Evolutionary conservation across 2,888 invertebrate genomes (phyloP), one percentile per base, ranked within the genome.

Genomic region (Melipona beecheii): DNA sequence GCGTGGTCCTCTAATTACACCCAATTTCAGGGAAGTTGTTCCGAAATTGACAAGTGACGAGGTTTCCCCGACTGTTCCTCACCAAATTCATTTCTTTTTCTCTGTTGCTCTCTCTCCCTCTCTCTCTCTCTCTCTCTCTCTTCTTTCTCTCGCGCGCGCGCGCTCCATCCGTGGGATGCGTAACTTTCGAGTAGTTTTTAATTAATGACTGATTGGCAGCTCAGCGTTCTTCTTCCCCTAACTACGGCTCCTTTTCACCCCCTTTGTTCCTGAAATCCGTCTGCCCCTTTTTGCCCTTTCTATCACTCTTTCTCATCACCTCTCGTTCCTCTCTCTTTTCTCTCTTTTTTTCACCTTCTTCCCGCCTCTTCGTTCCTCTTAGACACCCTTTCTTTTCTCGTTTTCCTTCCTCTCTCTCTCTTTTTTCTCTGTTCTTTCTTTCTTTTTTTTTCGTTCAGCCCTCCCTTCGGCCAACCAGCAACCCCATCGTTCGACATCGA

Each of bases 201-300:
- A 92, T 92, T 92, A 92, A 91, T 90, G 88, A 90, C 90, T 90
- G 91, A 92, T 92, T 91, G 92, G 91, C 88, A 87, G 86, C 75
- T 82, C 80, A 64, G 84, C 82, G 86, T 85, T 86, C 87, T 84
- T 87, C 81, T 84, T 43, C 77, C 84, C 76, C 81, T 79, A 76
- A 75, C 86, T 76, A 79, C 83, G 78, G 71, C 83, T 86, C 81
- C 88, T 90, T 89, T 91, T 87, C 87, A 88, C 85, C 84, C 86
- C 86, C 85, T 85, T 83, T 75, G 65, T 81, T 85, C 85, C 78
- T 78, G 73, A 73, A 88, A 82, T 80, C 54, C 79, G 64, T 69
- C 78, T 83, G 71, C 77, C 83, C 52, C 78, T 78, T 78, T 60
- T 72, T 50, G 9, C 31, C 62, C 77, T 71, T 27, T 76, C 78